These are phyloP conservation scores for Zygogramma bicolorata DNA, from an alignment of 2,888 invertebrate genomes.

Conservation along the genomic window DNA sequence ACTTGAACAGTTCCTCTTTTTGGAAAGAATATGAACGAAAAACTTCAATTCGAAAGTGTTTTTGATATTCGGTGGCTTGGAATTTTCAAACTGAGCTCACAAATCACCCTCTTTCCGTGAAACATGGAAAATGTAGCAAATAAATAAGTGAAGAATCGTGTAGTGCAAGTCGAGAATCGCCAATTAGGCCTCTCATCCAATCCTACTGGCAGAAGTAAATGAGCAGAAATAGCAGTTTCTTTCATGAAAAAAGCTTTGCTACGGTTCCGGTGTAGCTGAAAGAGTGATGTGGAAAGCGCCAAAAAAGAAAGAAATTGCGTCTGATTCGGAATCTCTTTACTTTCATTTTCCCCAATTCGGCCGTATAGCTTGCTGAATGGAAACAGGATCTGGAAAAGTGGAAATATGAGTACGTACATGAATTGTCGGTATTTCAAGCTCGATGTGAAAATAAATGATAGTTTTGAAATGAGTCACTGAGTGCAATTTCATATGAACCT, in stretches of 20 bases:
- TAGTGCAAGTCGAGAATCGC: slow-evolving; percentile 6
- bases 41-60: no score
- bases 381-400: not conserved
- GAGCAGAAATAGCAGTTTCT: slow-evolving; percentile 7
- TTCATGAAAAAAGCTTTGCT: slow-evolving; percentile 2
- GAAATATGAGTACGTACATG: not conserved
- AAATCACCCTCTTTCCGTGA: not conserved
- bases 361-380: not conserved
- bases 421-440: not conserved
- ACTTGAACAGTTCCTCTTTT: no score
- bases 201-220: slow-evolving; percentile 9
- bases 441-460: not conserved
- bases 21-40: no score
- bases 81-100: not conserved
- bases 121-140: not conserved
- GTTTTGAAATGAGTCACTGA: no score
- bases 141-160: slow-evolving; percentile 5
- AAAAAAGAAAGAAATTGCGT: not conserved
- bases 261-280: not conserved
- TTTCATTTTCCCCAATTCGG: not conserved
- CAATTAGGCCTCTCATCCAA: slow-evolving; percentile 9
- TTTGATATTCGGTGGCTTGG: no score
- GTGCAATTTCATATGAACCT: no score
- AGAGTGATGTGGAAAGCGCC: not conserved
- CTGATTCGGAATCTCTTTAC: not conserved